Percentiles rank a stretch among this genome's conserved stretches.
Evolutionary conservation across 2,797 vertebrate genomes (phyloP).

Genomic region (Gadopsis marmoratus): DNA sequence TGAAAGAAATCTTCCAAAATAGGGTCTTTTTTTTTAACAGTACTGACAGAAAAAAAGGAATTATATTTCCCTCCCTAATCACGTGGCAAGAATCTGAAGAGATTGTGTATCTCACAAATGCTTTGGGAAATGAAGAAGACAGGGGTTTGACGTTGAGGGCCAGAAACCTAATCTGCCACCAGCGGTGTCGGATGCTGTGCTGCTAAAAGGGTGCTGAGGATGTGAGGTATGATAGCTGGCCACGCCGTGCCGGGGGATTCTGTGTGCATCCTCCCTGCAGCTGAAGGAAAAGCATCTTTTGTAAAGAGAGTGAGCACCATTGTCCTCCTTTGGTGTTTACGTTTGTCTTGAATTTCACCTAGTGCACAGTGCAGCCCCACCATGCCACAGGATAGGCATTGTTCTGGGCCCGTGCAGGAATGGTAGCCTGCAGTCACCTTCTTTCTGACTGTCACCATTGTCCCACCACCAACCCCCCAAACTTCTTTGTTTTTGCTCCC

Average conservation of each 20-base stretch:
- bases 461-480: slow-evolving; percentile 55
- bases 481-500: slow-evolving; percentile 70
- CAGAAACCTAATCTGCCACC: slow-evolving; percentile 66
- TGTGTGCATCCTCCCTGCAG: slow-evolving; percentile 70
- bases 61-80: slow-evolving; percentile 61
- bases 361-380: slow-evolving; percentile 59
- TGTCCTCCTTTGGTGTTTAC: slow-evolving; percentile 77
- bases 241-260: slow-evolving; percentile 49
- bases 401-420: slow-evolving; percentile 77
- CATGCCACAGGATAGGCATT: slow-evolving; percentile 76
- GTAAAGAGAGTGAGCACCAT: slow-evolving; percentile 70
- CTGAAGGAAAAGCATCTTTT: slow-evolving; percentile 76
- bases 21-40: slow-evolving; percentile 23
- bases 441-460: slow-evolving; percentile 73
- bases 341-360: slow-evolving; percentile 76
- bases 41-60: slow-evolving; percentile 37
- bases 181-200: slow-evolving; percentile 53
- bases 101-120: slow-evolving; percentile 70
- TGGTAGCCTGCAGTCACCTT: slow-evolving; percentile 79
- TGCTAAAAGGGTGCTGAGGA: slow-evolving; percentile 67
- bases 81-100: slow-evolving; percentile 54
- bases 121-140: slow-evolving; percentile 74
- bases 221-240: slow-evolving; percentile 46
- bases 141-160: slow-evolving; percentile 48
- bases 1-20: slow-evolving; percentile 50